Evolutionary conservation across 2,113 vertebrate genomes (phyloP).

Genomic region (Melanocharis versteri): DNA sequence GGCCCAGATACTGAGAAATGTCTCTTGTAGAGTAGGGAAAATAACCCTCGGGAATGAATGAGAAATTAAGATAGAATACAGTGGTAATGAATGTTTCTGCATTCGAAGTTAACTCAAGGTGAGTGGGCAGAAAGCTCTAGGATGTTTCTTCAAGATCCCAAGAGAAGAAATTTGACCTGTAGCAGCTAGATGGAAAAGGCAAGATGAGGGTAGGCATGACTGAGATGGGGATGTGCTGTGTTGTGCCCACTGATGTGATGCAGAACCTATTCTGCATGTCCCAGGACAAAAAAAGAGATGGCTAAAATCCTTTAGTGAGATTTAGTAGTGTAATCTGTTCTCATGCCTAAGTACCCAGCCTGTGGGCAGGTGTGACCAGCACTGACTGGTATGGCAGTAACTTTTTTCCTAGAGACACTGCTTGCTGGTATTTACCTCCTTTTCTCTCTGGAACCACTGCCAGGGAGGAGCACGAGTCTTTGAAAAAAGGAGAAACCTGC

Average conservation of each 20-base stretch:
- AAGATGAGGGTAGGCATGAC: not conserved
- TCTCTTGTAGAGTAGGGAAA: not conserved
- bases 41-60: not conserved
- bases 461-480: not conserved
- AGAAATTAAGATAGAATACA: conserved; percentile 3
- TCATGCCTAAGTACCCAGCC: not conserved
- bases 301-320: not conserved
- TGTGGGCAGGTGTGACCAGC: not conserved
- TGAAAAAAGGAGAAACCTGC: not conserved
- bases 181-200: not conserved
- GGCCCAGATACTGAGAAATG: not conserved
- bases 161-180: not conserved
- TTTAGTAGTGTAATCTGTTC: not conserved
- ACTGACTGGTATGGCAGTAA: not conserved
- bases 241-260: not conserved
- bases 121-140: not conserved
- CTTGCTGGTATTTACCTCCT: not conserved
- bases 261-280: not conserved
- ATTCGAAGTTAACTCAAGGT: not conserved
- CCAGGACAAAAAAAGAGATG: not conserved
- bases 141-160: not conserved
- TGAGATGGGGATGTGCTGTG: not conserved
- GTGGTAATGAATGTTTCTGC: not conserved
- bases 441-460: not conserved
- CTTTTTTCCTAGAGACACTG: not conserved